phyloP scores from a whole-genome alignment of 2,797 vertebrate species.

The Lepilemur ruficaudatus region DNA sequence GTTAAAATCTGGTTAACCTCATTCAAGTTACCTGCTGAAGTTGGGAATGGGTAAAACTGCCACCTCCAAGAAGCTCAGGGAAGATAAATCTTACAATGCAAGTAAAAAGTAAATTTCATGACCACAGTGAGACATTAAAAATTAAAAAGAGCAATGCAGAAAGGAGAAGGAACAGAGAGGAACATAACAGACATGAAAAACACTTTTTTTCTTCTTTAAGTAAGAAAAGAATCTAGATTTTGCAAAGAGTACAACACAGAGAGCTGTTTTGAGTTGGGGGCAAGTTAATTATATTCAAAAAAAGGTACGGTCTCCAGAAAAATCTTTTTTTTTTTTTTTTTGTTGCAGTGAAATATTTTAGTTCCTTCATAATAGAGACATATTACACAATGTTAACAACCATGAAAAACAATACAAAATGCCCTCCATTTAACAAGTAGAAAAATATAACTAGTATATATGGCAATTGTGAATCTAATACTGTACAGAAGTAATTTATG shows the following conservation, averaged over 20 bases:
- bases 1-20: background rate
- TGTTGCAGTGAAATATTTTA: conserved; percentile 82
- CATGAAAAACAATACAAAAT: conserved; percentile 90
- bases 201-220: background rate
- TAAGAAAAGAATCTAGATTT: conserved; percentile 53
- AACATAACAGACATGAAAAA: conserved; percentile 11
- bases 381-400: conserved; percentile 87
- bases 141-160: conserved; percentile 46
- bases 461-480: conserved; percentile 87
- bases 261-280: conserved; percentile 68
- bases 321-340: conserved; percentile 56
- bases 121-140: conserved; percentile 60
- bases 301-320: conserved; percentile 79
- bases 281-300: conserved; percentile 80
- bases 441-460: conserved; percentile 95
- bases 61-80: background rate
- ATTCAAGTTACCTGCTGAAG: background rate
- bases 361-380: conserved; percentile 85
- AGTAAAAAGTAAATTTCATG: conserved; percentile 58
- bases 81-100: conserved; percentile 55
- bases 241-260: conserved; percentile 50
- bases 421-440: conserved; percentile 88
- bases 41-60: background rate
- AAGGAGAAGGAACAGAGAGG: conserved; percentile 45
- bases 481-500: conserved; percentile 87